Conservation (phyloP, 1,140 invertebrate genomes). For the Tetramorium simillimum region DNA sequence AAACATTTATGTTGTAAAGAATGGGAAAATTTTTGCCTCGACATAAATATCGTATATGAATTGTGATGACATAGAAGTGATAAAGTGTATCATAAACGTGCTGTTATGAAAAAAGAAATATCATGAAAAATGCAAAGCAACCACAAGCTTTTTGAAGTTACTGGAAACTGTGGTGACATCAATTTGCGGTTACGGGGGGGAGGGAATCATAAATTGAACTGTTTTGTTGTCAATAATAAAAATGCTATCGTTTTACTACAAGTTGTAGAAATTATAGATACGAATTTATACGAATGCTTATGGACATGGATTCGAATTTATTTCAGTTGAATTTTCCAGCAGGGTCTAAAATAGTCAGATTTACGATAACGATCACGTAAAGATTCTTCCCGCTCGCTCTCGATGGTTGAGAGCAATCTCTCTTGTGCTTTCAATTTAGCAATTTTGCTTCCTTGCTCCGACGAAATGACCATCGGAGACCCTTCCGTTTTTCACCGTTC, state of each 20-base stretch:
- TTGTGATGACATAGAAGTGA: background rate
- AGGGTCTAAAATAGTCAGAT: constrained; percentile 32
- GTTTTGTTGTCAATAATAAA: background rate
- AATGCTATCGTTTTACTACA: background rate
- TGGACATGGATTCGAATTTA: constrained; percentile 4
- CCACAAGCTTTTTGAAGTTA: background rate
- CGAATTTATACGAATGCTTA: background rate
- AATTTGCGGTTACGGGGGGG: constrained; percentile 10
- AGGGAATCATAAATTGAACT: constrained; percentile 19
- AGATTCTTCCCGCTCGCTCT: constrained; percentile 25
- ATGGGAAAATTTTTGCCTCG: background rate
- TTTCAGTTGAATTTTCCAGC: constrained; percentile 6
- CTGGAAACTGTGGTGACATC: background rate
- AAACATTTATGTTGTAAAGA: background rate
- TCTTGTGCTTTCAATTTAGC: constrained; percentile 66
- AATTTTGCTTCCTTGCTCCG: constrained; percentile 54
- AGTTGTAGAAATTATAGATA: background rate
- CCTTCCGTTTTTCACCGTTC: constrained; percentile 58
- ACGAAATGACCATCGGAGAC: constrained; percentile 58
- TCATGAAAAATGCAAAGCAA: constrained; percentile 1
- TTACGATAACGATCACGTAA: constrained; percentile 41
- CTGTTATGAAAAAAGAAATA: constrained; percentile 15
- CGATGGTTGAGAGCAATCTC: constrained; percentile 37
- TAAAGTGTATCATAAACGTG: background rate
- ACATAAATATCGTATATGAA: background rate